phyloP scores from a whole-genome alignment of 2,888 invertebrate genomes.

The Pimpla rufipes region DNA sequence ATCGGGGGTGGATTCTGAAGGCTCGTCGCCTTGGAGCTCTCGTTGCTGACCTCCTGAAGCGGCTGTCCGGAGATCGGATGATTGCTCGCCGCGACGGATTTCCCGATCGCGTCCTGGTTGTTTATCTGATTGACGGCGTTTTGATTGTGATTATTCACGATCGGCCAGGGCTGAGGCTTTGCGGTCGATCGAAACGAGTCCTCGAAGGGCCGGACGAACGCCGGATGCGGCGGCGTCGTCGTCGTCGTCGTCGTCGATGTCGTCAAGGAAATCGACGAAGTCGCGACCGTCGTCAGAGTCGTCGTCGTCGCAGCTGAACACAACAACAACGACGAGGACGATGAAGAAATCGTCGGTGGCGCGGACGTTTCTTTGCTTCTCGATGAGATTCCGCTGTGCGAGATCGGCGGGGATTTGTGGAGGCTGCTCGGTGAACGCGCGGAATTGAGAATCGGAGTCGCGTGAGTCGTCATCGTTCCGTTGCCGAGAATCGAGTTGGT shows the following conservation, averaged over 20 bases:
- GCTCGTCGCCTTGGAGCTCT: constrained; percentile 65
- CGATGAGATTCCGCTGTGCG: constrained; percentile 65
- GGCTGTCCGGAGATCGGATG: constrained; percentile 67
- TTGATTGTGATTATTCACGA: constrained; percentile 78
- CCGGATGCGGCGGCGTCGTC: constrained; percentile 74
- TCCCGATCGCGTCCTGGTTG: constrained; percentile 76
- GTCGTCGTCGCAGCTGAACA: constrained; percentile 20
- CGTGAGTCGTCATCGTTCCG: constrained; percentile 84
- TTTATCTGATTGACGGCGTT: constrained; percentile 78
- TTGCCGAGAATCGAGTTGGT: constrained; percentile 85
- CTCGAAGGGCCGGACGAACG: constrained; percentile 84
- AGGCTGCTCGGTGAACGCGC: constrained; percentile 72
- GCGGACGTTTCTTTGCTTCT: constrained; percentile 73
- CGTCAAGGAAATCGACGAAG: constrained; percentile 38
- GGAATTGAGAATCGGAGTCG: constrained; percentile 71
- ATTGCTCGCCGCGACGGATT: constrained; percentile 68
- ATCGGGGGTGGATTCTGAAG: constrained; percentile 73
- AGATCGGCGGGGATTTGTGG: constrained; percentile 75
- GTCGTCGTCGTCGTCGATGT: constrained; percentile 59
- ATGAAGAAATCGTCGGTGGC: constrained; percentile 23
- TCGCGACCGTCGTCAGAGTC: constrained; percentile 40
- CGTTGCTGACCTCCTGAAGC: constrained; percentile 44
- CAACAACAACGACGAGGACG: constrained; percentile 62
- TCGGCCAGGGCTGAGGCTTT: constrained; percentile 78
- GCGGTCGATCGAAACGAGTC: constrained; percentile 82